Conservation (phyloP, 2,113 vertebrate species). For the Bathybates hornii region DNA sequence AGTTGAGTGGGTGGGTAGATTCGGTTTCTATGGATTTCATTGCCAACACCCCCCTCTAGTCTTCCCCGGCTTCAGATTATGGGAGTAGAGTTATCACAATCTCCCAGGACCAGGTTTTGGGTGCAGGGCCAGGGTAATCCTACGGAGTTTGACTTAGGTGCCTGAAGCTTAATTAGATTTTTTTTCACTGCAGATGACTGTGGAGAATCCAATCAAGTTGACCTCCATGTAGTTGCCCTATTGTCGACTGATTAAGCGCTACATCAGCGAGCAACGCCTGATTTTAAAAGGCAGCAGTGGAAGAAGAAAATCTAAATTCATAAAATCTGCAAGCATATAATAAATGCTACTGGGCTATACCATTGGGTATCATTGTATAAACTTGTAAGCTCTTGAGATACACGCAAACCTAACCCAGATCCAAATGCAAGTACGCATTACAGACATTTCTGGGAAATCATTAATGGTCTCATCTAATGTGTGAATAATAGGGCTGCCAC, state of each 20-base stretch:
- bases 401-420: neutral
- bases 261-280: neutral
- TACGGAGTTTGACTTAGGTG: conserved; percentile 43
- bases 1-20: neutral
- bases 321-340: neutral
- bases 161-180: conserved; percentile 65
- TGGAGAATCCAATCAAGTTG: conserved; percentile 67
- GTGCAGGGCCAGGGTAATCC: conserved; percentile 59
- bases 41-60: neutral
- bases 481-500: no score
- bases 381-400: neutral
- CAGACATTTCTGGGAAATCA: neutral
- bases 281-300: conserved; percentile 4
- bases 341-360: neutral
- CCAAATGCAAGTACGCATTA: neutral
- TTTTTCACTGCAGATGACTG: conserved; percentile 41
- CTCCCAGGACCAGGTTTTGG: conserved; percentile 56
- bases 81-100: conserved; percentile 62
- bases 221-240: conserved; percentile 33
- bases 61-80: conserved; percentile 45
- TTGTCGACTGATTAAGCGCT: conserved; percentile 13
- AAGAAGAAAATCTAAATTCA: neutral
- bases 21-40: conserved; percentile 19
- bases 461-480: neutral
- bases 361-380: neutral